These are phyloP conservation scores for Ladona fulva DNA, from an alignment of 1,140 invertebrate species.

Conservation along the genomic window DNA sequence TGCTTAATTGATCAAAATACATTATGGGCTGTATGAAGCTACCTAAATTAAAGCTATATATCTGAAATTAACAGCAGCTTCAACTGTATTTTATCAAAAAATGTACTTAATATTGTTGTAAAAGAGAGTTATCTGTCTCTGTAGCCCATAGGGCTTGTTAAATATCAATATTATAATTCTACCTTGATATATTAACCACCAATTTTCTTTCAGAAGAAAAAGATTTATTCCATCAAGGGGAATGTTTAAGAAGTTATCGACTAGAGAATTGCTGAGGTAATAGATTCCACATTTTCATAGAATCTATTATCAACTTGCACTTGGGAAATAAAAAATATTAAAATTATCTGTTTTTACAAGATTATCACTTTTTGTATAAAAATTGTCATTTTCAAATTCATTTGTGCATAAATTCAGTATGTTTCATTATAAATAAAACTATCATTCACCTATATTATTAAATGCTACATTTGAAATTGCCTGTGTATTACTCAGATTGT, in stretches of 20 bases:
- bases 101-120: neutral
- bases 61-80: neutral
- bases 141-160: neutral
- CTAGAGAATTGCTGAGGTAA: neutral
- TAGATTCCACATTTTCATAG: neutral
- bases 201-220: neutral
- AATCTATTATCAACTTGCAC: neutral
- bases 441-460: neutral
- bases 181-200: neutral
- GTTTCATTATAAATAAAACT: neutral
- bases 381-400: neutral
- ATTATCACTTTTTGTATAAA: neutral
- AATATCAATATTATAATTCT: neutral
- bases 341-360: neutral
- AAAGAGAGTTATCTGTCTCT: neutral
- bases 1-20: neutral
- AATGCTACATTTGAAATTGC: neutral
- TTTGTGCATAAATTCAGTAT: neutral
- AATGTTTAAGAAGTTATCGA: neutral
- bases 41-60: neutral
- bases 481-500: neutral
- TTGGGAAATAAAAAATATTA: neutral
- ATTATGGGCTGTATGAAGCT: neutral
- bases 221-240: neutral
- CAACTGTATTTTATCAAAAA: neutral